phyloP scores from a whole-genome alignment of 2,113 vertebrate genomes.

The Equus przewalskii region DNA sequence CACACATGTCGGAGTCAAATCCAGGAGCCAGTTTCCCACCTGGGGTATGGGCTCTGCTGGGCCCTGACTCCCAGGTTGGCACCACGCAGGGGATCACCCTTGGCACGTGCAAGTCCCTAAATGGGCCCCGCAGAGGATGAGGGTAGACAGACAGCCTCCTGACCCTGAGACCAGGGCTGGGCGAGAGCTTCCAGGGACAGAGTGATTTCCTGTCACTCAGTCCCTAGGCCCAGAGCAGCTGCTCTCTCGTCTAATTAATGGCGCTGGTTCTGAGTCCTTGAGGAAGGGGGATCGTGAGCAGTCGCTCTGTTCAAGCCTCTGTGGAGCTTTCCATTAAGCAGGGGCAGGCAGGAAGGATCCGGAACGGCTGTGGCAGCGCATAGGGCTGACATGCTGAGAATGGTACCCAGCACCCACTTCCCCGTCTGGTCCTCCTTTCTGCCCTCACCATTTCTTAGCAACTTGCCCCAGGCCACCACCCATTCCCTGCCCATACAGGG shows the following conservation, averaged over 20 bases:
- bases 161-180: not conserved
- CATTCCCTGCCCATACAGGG: not conserved
- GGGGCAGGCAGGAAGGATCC: not conserved
- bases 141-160: not conserved
- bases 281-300: constrained; percentile 44
- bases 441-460: not conserved
- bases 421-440: not conserved
- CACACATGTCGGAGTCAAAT: not conserved
- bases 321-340: not conserved
- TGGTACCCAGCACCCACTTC: fast-evolving
- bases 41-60: not conserved
- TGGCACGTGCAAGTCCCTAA: not conserved
- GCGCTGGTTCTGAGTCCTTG: constrained; percentile 17
- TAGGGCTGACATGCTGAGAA: not conserved
- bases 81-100: not conserved
- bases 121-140: not conserved
- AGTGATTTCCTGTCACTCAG: constrained; percentile 70
- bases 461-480: not conserved
- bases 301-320: not conserved
- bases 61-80: not conserved
- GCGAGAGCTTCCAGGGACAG: constrained; percentile 23
- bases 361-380: not conserved
- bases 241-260: constrained; percentile 73
- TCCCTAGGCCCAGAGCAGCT: constrained; percentile 46
- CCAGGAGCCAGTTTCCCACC: not conserved